Evolutionary conservation across 1,140 invertebrate species (phyloP).

Genomic region (Drosophila rufa): DNA sequence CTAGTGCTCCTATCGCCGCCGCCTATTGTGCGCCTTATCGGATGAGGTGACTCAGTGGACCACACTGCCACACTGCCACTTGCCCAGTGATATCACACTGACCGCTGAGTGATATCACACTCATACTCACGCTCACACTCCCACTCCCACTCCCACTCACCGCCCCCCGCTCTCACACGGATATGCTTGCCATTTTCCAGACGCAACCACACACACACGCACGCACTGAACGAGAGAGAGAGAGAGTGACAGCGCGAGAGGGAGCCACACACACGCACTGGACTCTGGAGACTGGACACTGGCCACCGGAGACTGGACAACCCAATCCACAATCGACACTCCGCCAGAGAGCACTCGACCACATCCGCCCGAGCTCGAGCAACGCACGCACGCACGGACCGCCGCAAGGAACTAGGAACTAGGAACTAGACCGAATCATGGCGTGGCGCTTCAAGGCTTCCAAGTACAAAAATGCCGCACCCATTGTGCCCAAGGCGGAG

Average conservation of each 20-base stretch:
- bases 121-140: slow-evolving; percentile 4
- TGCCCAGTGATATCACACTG: slow-evolving; percentile 29
- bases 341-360: slow-evolving; percentile 24
- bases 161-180: slow-evolving; percentile 1
- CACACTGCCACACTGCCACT: slow-evolving; percentile 4
- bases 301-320: slow-evolving; percentile 14
- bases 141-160: too few relatives aligned
- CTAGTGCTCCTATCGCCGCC: not conserved
- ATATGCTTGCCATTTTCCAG: slow-evolving; percentile 39
- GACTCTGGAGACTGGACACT: not conserved
- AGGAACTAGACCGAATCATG: slow-evolving; percentile 86
- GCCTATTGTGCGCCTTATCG: slow-evolving; percentile 36
- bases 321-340: slow-evolving; percentile 28
- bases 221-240: slow-evolving; percentile 2
- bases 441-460: slow-evolving; percentile 98
- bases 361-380: slow-evolving; percentile 14
- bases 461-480: slow-evolving; percentile 98
- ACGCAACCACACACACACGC: slow-evolving; percentile 27
- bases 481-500: slow-evolving; percentile 96
- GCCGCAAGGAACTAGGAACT: too few relatives aligned
- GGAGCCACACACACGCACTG: slow-evolving; percentile 8
- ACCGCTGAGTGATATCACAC: slow-evolving; percentile 7
- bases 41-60: slow-evolving; percentile 32
- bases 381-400: not conserved
- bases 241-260: slow-evolving; percentile 13